These are phyloP conservation scores for Drosophila sordidapex DNA, from an alignment of 2,888 invertebrate species.

Conservation along the genomic window DNA sequence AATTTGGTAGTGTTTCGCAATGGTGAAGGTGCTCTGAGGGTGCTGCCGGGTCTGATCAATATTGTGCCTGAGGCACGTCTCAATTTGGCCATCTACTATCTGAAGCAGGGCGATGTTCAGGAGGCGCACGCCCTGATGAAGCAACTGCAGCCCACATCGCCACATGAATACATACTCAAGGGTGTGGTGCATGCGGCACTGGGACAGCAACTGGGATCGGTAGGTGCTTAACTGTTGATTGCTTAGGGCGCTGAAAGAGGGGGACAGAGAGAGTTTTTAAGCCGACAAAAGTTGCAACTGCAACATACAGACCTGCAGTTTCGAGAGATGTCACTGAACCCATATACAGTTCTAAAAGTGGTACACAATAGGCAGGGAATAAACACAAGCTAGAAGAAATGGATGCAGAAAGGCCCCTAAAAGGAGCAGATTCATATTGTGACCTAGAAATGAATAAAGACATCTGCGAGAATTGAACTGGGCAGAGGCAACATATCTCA, in stretches of 20 bases:
- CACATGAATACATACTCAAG: constrained; percentile 98
- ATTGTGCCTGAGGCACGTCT: constrained; percentile 98
- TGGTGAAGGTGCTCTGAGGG: constrained; percentile 96
- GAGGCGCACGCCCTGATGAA: constrained; percentile 96
- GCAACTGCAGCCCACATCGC: constrained; percentile 95
- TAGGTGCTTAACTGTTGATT: constrained; percentile 80
- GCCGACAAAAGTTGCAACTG: neutral
- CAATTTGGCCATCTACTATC: constrained; percentile 97
- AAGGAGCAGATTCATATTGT: neutral
- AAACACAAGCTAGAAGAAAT: neutral
- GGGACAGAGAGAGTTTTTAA: too few relatives aligned
- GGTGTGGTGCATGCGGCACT: constrained; percentile 97
- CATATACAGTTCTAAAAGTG: neutral
- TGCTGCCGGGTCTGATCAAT: constrained; percentile 95
- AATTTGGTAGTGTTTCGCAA: constrained; percentile 97
- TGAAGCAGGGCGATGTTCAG: constrained; percentile 94
- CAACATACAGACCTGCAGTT: neutral
- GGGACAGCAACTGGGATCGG: constrained; percentile 96
- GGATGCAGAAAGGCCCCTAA: neutral
- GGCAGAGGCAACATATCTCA: neutral
- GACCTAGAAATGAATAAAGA: neutral
- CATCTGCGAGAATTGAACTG: neutral
- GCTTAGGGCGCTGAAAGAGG: neutral
- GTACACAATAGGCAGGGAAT: neutral
- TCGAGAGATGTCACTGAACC: neutral